Evolutionary conservation across 35 echinoderm and acorn worm genomes (phyloP).

Genomic region (Apostichopus californicus): DNA sequence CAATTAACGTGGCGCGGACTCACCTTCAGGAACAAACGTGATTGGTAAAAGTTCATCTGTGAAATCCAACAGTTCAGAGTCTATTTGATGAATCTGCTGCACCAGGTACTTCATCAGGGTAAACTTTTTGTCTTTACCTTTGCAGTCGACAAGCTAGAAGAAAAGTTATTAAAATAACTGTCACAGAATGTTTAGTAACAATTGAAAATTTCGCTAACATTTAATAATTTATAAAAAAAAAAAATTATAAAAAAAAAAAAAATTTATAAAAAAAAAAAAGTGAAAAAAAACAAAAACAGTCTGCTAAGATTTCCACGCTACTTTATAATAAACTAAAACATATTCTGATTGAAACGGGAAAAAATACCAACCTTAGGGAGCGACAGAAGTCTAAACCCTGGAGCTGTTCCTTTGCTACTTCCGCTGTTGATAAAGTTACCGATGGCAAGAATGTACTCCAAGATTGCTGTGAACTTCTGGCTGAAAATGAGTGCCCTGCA

Average conservation of each 20-base stretch:
- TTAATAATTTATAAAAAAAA: not conserved
- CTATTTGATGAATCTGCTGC: constrained; percentile 86
- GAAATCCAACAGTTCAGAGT: constrained; percentile 76
- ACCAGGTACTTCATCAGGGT: constrained; percentile 92
- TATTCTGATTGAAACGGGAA: not conserved
- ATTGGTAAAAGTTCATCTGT: constrained; percentile 77
- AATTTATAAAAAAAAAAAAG: not conserved
- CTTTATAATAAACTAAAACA: too few relatives aligned
- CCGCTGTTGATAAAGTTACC: constrained; percentile 99
- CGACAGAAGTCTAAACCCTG: constrained; percentile 86
- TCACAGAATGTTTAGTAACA: too few relatives aligned
- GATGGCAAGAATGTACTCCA: constrained; percentile 90
- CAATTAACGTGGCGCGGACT: constrained; percentile 1
- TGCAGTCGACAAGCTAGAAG: constrained; percentile 79
- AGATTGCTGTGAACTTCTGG: constrained; percentile 77
- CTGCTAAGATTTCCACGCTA: too few relatives aligned
- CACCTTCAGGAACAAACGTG: constrained; percentile 75
- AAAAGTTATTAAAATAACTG: not conserved
- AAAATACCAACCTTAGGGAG: constrained; percentile 82
- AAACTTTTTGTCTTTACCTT: constrained; percentile 85
- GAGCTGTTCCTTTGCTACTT: constrained; percentile 83
- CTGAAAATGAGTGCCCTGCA: constrained; percentile 72
- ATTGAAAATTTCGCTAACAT: too few relatives aligned
- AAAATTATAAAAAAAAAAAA: not conserved
- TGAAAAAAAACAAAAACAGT: not conserved